A percentile compares a stretch with the other conserved stretches of the same genome.
Conservation (phyloP, 2,797 vertebrate genomes). For the Alosa sapidissima region DNA sequence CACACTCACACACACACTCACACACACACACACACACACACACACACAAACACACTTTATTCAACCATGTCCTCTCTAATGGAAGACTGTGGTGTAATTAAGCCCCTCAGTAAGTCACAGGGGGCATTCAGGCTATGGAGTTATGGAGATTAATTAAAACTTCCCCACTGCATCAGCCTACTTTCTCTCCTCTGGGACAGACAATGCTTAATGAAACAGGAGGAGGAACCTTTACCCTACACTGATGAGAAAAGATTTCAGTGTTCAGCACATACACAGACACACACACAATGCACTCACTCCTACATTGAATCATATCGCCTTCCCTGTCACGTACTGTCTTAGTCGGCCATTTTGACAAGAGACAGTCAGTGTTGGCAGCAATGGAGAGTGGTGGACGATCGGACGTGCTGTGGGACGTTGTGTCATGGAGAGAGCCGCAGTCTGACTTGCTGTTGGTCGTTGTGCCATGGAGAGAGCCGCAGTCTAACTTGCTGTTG, state of each 20-base stretch:
- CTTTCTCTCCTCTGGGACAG: background rate
- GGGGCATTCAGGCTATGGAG: background rate
- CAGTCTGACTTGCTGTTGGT: no score
- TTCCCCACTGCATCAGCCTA: background rate
- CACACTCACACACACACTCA: background rate
- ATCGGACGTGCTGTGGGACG: background rate
- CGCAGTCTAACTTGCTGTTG: background rate
- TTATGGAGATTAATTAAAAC: slow-evolving; percentile 15
- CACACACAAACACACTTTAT: background rate
- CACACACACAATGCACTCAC: background rate
- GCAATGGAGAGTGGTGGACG: background rate
- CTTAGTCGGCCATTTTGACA: background rate
- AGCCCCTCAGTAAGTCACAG: background rate
- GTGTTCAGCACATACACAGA: background rate
- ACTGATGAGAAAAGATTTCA: background rate
- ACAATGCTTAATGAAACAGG: background rate
- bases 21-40: background rate
- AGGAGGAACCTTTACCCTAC: background rate
- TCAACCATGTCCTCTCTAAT: background rate
- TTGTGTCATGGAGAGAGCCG: background rate
- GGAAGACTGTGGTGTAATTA: background rate
- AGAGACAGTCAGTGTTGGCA: background rate
- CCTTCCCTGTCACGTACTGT: background rate
- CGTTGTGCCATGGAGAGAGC: background rate
- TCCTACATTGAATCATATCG: background rate